Evolutionary conservation across 2,113 vertebrate genomes (phyloP).

Genomic region (Todiramphus chloris): DNA sequence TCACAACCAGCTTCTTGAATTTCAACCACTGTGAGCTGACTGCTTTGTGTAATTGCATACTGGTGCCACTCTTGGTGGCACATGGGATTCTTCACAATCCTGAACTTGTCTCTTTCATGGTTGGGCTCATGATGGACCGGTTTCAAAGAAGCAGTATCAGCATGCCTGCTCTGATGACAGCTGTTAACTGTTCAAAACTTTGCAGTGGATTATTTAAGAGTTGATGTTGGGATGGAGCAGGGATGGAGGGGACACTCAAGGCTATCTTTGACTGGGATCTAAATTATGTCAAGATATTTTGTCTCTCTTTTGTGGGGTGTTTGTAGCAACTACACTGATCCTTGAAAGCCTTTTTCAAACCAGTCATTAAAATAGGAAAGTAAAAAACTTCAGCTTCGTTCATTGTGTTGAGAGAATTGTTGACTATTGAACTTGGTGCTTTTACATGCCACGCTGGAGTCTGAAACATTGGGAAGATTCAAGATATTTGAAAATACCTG

Average conservation of each 20-base stretch:
- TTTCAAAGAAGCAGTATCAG: background rate
- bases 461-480: background rate
- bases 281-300: background rate
- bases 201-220: background rate
- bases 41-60: background rate
- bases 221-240: background rate
- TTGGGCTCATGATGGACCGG: background rate
- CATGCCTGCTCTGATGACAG: background rate
- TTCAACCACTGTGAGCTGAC: background rate
- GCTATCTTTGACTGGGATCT: background rate
- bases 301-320: background rate
- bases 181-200: background rate
- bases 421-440: background rate
- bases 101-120: background rate
- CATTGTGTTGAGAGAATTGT: background rate
- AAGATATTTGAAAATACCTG: background rate
- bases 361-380: background rate
- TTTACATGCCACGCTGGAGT: background rate
- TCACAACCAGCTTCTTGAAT: background rate
- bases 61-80: background rate
- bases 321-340: background rate
- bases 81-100: background rate
- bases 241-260: background rate
- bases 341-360: background rate
- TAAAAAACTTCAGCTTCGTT: background rate